Conservation (phyloP, 2,888 invertebrate species). For the Torymus texanus region DNA sequence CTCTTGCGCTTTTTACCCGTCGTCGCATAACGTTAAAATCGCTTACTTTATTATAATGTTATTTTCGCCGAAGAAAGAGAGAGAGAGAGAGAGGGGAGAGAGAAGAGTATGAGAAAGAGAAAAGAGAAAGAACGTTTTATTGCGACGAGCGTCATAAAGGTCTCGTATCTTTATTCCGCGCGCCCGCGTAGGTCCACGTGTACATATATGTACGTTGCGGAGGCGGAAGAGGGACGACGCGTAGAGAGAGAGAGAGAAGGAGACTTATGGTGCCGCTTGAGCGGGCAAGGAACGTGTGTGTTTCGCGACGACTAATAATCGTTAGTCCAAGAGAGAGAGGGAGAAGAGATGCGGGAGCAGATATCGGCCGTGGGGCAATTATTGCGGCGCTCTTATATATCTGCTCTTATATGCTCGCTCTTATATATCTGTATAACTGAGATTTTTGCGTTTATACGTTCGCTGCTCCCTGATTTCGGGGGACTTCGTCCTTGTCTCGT, state of each 20-base stretch:
- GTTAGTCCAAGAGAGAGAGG: constrained; percentile 61
- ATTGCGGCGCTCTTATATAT: constrained; percentile 62
- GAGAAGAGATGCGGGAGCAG: constrained; percentile 65
- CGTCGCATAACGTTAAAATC: constrained; percentile 50
- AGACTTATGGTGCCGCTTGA: too few relatives aligned
- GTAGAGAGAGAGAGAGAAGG: constrained; percentile 39
- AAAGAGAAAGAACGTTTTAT: constrained; percentile 25
- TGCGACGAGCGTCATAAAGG: constrained; percentile 42
- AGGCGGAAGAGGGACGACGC: constrained; percentile 57
- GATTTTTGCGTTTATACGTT: not conserved
- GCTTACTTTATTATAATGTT: constrained; percentile 52
- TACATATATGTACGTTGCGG: constrained; percentile 8
- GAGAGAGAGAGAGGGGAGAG: not conserved
- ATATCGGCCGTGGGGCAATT: constrained; percentile 67
- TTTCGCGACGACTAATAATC: constrained; percentile 66
- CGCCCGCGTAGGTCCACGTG: constrained; percentile 32
- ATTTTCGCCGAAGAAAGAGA: constrained; percentile 31
- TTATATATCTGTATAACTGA: too few relatives aligned
- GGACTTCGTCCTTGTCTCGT: not conserved
- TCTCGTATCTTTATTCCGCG: constrained; percentile 47
- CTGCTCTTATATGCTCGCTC: too few relatives aligned
- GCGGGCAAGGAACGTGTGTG: not conserved
- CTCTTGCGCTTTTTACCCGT: constrained; percentile 12
- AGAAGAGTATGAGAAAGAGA: too few relatives aligned
- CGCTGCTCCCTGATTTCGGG: not conserved